These are phyloP conservation scores for Chironomus riparius DNA, from an alignment of 2,888 invertebrate species.

Conservation along the genomic window DNA sequence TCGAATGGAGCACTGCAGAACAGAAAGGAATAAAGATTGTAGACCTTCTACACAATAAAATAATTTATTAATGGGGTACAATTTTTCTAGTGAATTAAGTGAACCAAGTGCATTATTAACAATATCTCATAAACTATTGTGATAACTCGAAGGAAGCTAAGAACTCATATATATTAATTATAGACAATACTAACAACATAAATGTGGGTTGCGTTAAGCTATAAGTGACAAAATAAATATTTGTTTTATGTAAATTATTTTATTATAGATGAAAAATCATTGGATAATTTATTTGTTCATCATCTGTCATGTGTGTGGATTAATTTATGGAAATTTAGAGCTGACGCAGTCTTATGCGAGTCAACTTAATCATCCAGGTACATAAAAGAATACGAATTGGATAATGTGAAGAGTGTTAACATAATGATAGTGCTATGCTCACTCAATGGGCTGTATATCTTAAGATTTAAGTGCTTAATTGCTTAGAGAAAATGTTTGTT, in stretches of 20 bases:
- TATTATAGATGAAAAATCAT: neutral
- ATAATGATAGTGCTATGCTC: neutral
- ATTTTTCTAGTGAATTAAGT: neutral
- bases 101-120: no score
- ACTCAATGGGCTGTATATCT: neutral
- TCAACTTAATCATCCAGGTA: neutral
- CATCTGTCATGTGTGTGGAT: neutral
- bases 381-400: neutral
- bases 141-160: neutral
- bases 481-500: neutral
- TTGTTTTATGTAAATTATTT: neutral
- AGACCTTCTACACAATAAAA: neutral
- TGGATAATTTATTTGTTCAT: neutral
- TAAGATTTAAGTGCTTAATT: neutral
- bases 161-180: neutral
- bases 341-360: neutral
- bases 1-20: neutral
- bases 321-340: neutral
- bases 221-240: neutral
- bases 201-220: neutral
- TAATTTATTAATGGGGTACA: neutral
- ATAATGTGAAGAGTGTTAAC: neutral
- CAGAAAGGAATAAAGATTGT: neutral
- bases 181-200: neutral
- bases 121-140: neutral